Conservation (phyloP, 2,888 invertebrate species). For the Vanessa cardui region DNA sequence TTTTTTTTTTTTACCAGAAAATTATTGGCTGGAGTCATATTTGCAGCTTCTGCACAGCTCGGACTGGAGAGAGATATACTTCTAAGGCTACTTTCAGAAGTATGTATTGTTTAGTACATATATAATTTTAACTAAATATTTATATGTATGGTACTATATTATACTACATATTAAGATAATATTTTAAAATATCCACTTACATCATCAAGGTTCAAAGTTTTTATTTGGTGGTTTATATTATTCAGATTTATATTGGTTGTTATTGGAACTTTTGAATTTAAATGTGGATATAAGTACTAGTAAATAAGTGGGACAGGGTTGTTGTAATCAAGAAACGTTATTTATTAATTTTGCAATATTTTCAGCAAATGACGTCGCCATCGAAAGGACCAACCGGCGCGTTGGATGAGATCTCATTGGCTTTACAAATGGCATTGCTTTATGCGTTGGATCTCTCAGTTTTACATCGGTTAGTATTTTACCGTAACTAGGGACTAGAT, state of each 20-base stretch:
- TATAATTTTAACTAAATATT: too few species aligned
- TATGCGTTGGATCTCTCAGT: slow-evolving; percentile 93
- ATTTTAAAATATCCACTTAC: too few species aligned
- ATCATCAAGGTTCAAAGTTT: too few species aligned
- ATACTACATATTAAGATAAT: too few species aligned
- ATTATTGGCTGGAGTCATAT: slow-evolving; percentile 69
- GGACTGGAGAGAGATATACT: slow-evolving; percentile 88
- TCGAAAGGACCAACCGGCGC: slow-evolving; percentile 84
- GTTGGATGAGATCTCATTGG: slow-evolving; percentile 90
- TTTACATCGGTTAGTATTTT: slow-evolving; percentile 77
- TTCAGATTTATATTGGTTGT: too few species aligned
- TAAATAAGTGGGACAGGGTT: too few species aligned
- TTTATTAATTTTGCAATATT: slow-evolving; percentile 6
- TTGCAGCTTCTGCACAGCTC: slow-evolving; percentile 73
- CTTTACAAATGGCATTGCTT: slow-evolving; percentile 91
- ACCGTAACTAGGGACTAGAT: background rate
- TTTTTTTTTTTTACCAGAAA: slow-evolving; percentile 56
- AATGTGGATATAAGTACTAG: too few species aligned
- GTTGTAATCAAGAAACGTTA: background rate
- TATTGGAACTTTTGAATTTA: too few species aligned
- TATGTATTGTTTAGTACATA: slow-evolving; percentile 37
- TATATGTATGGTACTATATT: too few species aligned
- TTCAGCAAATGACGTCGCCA: slow-evolving; percentile 68
- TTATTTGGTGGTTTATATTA: too few species aligned
- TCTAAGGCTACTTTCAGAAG: slow-evolving; percentile 83